phyloP scores from a whole-genome alignment of 2,797 vertebrate species.

The Rachycentron canadum region DNA sequence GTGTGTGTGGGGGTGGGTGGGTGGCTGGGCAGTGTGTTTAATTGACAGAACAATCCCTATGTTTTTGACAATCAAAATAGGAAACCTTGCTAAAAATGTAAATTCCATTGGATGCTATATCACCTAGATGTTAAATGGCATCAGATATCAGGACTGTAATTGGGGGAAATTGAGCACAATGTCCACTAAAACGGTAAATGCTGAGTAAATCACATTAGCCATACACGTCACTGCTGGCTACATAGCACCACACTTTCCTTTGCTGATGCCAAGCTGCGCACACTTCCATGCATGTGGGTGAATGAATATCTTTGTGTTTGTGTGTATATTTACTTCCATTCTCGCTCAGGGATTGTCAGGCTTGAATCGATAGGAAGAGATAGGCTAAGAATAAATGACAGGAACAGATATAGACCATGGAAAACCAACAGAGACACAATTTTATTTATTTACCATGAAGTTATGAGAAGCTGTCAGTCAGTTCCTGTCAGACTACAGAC shows the following conservation, averaged over 20 bases:
- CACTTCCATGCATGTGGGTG: background rate
- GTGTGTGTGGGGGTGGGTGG: conserved; percentile 3
- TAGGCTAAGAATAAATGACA: conserved; percentile 9
- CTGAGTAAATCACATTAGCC: conserved; percentile 53
- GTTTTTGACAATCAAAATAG: conserved; percentile 37
- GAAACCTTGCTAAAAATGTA: conserved; percentile 17
- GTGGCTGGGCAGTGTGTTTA: conserved; percentile 47
- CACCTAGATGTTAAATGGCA: conserved; percentile 33
- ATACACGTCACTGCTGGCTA: conserved; percentile 33
- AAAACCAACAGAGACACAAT: background rate
- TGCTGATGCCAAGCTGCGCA: background rate
- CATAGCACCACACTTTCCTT: background rate
- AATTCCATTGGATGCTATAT: conserved; percentile 21
- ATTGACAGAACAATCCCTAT: conserved; percentile 58
- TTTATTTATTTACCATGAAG: conserved; percentile 3
- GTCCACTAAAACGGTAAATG: conserved; percentile 28
- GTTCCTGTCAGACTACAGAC: background rate
- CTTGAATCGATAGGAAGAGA: conserved; percentile 18
- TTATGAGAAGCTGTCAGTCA: conserved; percentile 15
- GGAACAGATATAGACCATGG: conserved; percentile 1
- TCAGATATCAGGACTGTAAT: conserved; percentile 7
- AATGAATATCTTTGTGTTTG: conserved; percentile 2
- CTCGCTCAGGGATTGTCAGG: conserved; percentile 22
- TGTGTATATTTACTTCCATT: conserved; percentile 4
- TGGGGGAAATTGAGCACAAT: conserved; percentile 49